Conservation (phyloP, 2,113 vertebrate species). For the Triplophysa siluroides region DNA sequence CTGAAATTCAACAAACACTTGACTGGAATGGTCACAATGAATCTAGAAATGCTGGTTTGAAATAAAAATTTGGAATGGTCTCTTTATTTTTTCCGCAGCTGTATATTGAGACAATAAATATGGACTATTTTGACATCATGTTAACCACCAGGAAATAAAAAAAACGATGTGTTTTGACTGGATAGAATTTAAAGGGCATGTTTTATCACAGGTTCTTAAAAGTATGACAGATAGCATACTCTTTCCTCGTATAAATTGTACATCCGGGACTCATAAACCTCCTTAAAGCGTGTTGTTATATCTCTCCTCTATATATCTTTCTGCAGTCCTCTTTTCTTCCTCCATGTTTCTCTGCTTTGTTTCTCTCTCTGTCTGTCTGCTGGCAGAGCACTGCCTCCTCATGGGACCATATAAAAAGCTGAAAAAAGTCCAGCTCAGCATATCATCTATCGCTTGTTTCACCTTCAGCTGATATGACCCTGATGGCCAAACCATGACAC, state of each 20-base stretch:
- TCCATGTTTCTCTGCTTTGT: slow-evolving; percentile 12
- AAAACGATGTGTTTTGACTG: no score
- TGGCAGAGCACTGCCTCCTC: slow-evolving; percentile 24
- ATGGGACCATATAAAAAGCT: slow-evolving; percentile 15
- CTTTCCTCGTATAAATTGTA: neutral
- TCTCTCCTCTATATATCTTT: neutral
- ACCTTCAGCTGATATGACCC: slow-evolving; percentile 59
- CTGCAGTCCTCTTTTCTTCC: neutral
- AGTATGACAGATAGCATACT: neutral
- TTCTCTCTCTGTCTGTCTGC: slow-evolving; percentile 6
- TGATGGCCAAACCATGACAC: slow-evolving; percentile 57
- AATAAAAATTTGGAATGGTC: no score
- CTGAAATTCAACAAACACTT: no score
- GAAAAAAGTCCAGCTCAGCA: slow-evolving; percentile 47
- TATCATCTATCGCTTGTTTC: slow-evolving; percentile 34
- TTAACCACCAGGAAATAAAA: no score
- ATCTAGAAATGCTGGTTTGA: no score
- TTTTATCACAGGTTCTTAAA: no score
- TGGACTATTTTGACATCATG: no score
- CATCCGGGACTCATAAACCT: neutral
- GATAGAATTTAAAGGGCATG: no score
- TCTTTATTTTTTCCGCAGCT: no score
- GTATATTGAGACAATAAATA: no score
- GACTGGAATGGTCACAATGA: no score
- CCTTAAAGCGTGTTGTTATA: no score